Evolutionary conservation across 2,113 vertebrate species (phyloP), one percentile per base, ranked within the genome.

Genomic region (Malurus alboscapulatus): DNA sequence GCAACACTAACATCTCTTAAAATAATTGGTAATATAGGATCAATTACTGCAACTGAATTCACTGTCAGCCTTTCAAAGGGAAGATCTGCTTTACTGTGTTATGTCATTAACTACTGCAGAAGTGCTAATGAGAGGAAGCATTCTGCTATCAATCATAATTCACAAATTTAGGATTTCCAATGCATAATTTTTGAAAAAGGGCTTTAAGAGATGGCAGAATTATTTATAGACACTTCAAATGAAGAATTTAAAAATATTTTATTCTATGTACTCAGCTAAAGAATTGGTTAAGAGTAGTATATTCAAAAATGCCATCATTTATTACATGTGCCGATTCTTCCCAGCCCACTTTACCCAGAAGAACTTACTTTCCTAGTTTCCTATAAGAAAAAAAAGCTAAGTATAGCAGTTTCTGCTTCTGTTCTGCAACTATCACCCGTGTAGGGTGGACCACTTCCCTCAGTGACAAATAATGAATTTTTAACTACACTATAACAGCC

Each of bases 301-400:
- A 78, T 21, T 71, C 14, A 75, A 80, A 88, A 84, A 90, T 12
- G 17, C 26, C 29, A 87, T 54, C 2, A 9, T 38, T 82, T 72
- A 77, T 80, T 16, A 73, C 73, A 89, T 45, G 54, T 2, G 2
- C 30, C 91, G n/a, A 62, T 94, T 68, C 42, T 71, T 85, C 54
- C 74, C 14, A 85, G 44, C 15, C 25, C n/a, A 36, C 32, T 82
- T 59, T 19, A 84, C 57, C 73, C 84, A 58, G 54, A 76, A 96
- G 38, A 96, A 82, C 26, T 18, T 36, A 47, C 29, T 95, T 76
- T 94, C 89, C 25, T 84, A 79, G 55, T 83, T 94, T 93, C 19
- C 88, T 59, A 47, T n/a, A 69, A 51, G 27, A 21, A 53, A 72
- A 75, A 67, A 75, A 74, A 62, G 53, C 38, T 32, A 94, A 93